These are phyloP conservation scores for Medauroidea extradentata DNA, from an alignment of 1,140 invertebrate genomes.

Conservation along the genomic window DNA sequence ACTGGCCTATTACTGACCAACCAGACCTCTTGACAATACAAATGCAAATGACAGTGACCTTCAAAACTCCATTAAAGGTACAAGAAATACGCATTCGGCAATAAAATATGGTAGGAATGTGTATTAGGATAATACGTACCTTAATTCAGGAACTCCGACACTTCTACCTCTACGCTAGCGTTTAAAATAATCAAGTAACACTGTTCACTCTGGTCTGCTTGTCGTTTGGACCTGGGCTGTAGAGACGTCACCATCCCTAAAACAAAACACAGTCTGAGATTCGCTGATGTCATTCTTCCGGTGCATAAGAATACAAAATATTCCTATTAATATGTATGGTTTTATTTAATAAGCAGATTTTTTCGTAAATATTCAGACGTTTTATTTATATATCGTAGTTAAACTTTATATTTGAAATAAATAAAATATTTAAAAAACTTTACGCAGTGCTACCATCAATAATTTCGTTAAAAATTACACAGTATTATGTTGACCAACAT, in stretches of 20 bases:
- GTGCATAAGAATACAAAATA: neutral
- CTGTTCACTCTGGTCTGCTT: neutral
- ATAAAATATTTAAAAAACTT: no score
- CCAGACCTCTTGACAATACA: no score
- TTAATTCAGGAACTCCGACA: neutral
- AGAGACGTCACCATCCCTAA: conserved; percentile 5
- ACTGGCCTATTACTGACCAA: neutral
- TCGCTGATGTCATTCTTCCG: conserved; percentile 1
- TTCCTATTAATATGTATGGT: neutral
- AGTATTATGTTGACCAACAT: no score
- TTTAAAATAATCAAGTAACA: neutral
- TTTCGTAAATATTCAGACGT: no score
- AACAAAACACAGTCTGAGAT: conserved; percentile 6
- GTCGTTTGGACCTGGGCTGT: neutral
- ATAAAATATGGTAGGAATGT: neutral
- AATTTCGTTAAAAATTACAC: no score
- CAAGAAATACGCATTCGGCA: neutral
- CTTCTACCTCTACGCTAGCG: neutral
- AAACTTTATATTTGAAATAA: no score
- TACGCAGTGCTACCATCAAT: no score
- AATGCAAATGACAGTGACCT: neutral
- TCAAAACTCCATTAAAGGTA: neutral
- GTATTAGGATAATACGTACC: neutral
- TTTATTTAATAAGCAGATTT: no score
- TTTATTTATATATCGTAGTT: no score